A percentile compares a stretch with the other conserved stretches of the same genome.
Conservation (phyloP, 2,113 vertebrate species). For the Leuciscus idus region DNA sequence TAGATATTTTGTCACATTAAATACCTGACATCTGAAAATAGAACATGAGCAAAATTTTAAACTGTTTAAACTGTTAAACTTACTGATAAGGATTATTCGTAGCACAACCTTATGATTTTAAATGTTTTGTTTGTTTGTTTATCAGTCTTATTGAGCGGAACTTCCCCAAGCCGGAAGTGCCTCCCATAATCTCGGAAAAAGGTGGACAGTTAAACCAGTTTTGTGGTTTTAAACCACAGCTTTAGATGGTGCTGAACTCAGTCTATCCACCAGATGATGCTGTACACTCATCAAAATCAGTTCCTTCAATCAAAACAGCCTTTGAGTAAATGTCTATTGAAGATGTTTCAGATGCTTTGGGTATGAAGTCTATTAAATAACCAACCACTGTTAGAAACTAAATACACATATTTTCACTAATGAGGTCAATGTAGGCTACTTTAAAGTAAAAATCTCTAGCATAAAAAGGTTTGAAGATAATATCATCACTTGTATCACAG, state of each 20-base stretch:
- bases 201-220: no score
- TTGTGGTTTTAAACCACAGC: neutral
- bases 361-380: neutral
- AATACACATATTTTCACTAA: neutral
- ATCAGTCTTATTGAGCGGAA: no score
- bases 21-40: no score
- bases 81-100: no score
- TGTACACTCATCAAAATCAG: neutral
- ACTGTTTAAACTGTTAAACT: no score
- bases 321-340: neutral
- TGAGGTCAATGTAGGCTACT: neutral
- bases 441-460: neutral
- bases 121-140: no score
- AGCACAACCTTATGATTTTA: no score
- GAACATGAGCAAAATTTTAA: no score
- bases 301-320: neutral
- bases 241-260: neutral
- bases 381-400: neutral
- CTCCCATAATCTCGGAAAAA: no score
- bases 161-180: no score
- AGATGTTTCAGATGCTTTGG: neutral
- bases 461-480: neutral
- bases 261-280: constrained; percentile 4
- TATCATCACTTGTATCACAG: neutral
- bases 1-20: no score